Evolutionary conservation across 1,140 invertebrate genomes (phyloP).

Genomic region (Brachionus sp.): DNA sequence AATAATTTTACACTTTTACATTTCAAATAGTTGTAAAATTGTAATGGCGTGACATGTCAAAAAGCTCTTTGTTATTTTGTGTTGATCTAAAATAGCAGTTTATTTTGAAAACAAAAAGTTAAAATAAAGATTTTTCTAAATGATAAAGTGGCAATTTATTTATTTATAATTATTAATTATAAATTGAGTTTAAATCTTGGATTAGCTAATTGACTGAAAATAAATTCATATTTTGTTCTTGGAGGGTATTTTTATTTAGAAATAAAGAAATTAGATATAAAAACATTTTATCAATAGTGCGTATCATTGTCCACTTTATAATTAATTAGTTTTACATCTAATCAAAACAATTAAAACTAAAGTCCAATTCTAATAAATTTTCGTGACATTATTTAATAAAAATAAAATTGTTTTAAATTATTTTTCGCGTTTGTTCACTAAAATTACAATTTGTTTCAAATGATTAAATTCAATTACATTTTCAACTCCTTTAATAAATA

Average conservation of each 20-base stretch:
- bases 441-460: not conserved
- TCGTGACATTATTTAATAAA: not conserved
- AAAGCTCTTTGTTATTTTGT: not conserved
- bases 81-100: not conserved
- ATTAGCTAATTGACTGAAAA: not conserved
- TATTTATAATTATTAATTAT: not conserved
- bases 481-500: not conserved
- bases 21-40: not conserved
- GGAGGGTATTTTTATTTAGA: not conserved
- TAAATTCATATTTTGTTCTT: not conserved
- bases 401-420: not conserved
- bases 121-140: not conserved
- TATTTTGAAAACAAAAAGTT: not conserved
- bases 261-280: not conserved
- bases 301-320: not conserved
- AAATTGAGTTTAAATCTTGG: not conserved
- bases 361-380: not conserved
- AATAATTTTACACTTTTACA: not conserved
- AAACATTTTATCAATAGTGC: not conserved
- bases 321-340: not conserved
- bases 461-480: not conserved
- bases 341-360: not conserved
- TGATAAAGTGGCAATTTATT: not conserved
- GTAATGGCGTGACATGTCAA: not conserved
- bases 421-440: not conserved